phyloP scores from a whole-genome alignment of 2,113 vertebrate species.

The Sceloporus tristichus region DNA sequence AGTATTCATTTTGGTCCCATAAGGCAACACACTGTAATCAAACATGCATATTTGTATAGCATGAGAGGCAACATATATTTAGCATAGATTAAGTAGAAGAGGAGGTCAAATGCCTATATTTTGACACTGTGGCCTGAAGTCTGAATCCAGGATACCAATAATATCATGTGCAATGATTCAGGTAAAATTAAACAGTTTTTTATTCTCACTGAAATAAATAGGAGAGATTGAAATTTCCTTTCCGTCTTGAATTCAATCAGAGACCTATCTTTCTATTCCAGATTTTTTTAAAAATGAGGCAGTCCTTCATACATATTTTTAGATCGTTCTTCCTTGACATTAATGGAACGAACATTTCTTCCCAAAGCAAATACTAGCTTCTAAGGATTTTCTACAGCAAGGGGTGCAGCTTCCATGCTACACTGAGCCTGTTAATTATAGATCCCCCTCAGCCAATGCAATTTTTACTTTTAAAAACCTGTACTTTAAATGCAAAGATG shows the following conservation, averaged over 20 bases:
- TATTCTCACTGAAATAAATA: background rate
- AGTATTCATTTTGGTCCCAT: background rate
- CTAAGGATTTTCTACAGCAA: background rate
- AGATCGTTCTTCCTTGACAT: background rate
- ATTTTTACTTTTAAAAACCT: background rate
- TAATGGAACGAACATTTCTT: background rate
- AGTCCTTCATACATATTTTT: background rate
- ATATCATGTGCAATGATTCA: background rate
- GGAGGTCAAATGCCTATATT: background rate
- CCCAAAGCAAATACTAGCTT: background rate
- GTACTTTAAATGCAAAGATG: background rate
- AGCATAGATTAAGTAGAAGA: background rate
- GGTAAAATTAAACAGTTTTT: background rate
- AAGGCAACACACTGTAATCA: too few relatives aligned
- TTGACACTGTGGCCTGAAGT: background rate
- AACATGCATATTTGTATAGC: too few relatives aligned
- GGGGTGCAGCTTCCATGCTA: background rate
- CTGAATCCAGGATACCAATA: background rate
- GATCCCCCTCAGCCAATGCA: background rate
- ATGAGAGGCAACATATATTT: background rate
- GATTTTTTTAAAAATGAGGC: background rate
- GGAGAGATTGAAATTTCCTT: background rate
- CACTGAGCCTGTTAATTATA: background rate
- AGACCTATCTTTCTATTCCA: background rate
- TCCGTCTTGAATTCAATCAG: background rate